A percentile compares a stretch with the other conserved stretches of the same genome.
phyloP scores from a whole-genome alignment of 2,113 vertebrate species.

The Alligator sinensis region DNA sequence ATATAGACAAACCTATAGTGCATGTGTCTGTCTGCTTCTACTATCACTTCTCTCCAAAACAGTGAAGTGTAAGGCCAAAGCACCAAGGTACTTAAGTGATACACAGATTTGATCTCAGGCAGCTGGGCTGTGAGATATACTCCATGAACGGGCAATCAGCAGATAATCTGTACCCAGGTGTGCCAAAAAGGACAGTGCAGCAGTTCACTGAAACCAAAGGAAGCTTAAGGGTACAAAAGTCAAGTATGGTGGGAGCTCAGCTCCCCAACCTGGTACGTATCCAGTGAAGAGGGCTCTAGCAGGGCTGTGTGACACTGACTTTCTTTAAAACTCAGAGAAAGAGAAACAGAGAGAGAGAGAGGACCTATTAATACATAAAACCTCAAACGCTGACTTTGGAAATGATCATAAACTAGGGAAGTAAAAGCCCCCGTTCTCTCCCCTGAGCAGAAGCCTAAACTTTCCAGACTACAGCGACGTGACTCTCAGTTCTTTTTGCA shows the following conservation, averaged over 20 bases:
- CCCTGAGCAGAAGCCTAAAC: not conserved
- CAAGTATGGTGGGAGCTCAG: not conserved
- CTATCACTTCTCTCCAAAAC: too few species aligned
- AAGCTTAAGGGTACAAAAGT: constrained; percentile 25
- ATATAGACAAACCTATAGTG: too few species aligned
- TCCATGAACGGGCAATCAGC: not conserved
- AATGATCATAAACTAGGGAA: not conserved
- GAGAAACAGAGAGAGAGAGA: too few species aligned
- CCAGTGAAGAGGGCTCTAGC: not conserved
- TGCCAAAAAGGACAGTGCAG: accelerated
- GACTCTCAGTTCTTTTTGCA: not conserved
- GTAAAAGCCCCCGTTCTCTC: not conserved
- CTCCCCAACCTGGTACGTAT: not conserved
- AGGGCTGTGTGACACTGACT: constrained; percentile 56
- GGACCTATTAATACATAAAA: not conserved
- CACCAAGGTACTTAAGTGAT: too few species aligned
- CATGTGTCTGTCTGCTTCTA: too few species aligned
- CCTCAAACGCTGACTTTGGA: constrained; percentile 1
- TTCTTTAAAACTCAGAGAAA: constrained; percentile 19
- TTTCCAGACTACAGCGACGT: not conserved
- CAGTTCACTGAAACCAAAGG: not conserved
- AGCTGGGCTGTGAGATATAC: not conserved
- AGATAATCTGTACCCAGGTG: too few species aligned
- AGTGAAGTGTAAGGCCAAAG: too few species aligned
- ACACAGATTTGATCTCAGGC: too few species aligned